Percentiles rank a stretch among this genome's conserved stretches.
These are phyloP conservation scores for Acyrthosiphon pisum DNA, from an alignment of 1,140 invertebrate genomes.

Conservation along the genomic window DNA sequence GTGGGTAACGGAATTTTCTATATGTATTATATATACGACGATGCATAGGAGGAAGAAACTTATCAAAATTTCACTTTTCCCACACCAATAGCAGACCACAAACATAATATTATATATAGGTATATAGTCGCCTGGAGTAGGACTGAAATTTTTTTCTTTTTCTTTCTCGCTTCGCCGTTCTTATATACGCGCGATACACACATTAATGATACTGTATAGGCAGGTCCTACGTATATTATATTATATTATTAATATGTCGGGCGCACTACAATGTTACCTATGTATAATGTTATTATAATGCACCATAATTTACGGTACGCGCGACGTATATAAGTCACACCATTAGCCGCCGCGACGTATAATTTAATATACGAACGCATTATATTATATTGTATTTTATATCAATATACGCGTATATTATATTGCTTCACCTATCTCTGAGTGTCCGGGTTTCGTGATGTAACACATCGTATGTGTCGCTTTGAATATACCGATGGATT, in stretches of 20 bases:
- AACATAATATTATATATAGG: neutral
- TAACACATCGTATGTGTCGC: slow-evolving; percentile 7
- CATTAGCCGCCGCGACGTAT: neutral
- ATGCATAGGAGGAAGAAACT: neutral
- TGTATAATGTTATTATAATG: neutral
- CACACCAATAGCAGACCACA: neutral
- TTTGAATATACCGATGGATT: neutral
- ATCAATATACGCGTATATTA: neutral
- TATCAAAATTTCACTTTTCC: slow-evolving; percentile 53
- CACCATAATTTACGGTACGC: neutral
- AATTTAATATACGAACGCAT: neutral
- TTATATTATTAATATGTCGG: slow-evolving; percentile 15
- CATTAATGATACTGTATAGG: neutral
- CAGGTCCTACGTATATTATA: neutral
- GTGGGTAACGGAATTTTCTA: slow-evolving; percentile 4
- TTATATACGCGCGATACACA: neutral
- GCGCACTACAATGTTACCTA: neutral
- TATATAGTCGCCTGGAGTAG: neutral
- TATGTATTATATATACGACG: neutral
- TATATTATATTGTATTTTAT: neutral
- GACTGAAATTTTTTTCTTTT: slow-evolving; percentile 10
- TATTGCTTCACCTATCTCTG: neutral
- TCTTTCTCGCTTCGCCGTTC: neutral
- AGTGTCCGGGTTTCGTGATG: slow-evolving; percentile 11
- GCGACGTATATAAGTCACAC: neutral